Evolutionary conservation across 2,113 vertebrate species (phyloP).

Genomic region (Pollachius pollachius): DNA sequence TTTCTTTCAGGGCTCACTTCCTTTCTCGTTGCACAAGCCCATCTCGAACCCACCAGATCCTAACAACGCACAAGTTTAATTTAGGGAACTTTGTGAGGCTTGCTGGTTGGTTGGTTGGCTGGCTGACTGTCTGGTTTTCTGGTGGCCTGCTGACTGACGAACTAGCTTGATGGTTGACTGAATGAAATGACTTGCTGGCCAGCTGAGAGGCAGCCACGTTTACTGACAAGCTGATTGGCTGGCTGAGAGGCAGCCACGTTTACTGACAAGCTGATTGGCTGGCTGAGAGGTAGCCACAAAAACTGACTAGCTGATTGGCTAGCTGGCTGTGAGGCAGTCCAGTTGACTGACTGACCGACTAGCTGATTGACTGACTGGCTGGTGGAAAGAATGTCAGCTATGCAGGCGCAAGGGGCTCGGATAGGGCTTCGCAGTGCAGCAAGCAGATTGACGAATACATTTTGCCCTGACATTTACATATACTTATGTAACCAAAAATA

Average conservation of each 20-base stretch:
- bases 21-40: too few species aligned
- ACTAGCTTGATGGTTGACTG: neutral
- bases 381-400: constrained; percentile 54
- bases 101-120: neutral
- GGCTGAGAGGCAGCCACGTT: too few species aligned
- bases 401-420: constrained; percentile 29
- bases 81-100: constrained; percentile 13
- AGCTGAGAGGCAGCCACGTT: neutral
- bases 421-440: neutral
- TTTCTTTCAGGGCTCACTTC: constrained; percentile 19
- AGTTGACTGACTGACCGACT: neutral
- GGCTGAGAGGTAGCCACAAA: too few species aligned
- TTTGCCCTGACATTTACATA: too few species aligned
- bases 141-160: neutral
- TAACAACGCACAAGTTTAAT: constrained; percentile 42
- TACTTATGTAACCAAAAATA: too few species aligned
- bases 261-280: too few species aligned
- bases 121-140: neutral
- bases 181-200: neutral
- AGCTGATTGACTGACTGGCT: neutral
- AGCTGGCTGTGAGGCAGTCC: too few species aligned
- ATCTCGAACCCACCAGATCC: constrained; percentile 39
- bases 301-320: too few species aligned
- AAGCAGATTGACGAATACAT: too few species aligned
- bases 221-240: too few species aligned